Evolutionary conservation across 2,113 vertebrate species (phyloP), one percentile per base, ranked within the genome.

Genomic region (Triplophysa tibetana): DNA sequence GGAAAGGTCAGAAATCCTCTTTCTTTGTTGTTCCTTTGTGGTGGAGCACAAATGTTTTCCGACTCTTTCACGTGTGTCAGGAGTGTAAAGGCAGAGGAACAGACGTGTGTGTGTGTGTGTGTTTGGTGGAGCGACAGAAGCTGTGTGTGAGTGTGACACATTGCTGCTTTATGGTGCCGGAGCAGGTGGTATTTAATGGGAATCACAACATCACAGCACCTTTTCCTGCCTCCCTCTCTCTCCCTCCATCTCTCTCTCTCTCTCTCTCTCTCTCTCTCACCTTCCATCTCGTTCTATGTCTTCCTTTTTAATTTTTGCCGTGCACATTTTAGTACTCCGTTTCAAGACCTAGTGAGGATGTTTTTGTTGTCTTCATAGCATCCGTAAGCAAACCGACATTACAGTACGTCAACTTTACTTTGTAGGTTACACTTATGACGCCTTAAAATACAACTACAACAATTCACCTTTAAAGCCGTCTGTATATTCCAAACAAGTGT

Each of bases 171-270:
- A 84, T 82, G 65, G 81, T 73, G 77, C 84, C 41, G 68, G 77
- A 85, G 82, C 85, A 88, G 83, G 83, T 86, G 85, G 83, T 70
- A 64, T 85, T 86, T 87, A 85, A 87, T 84, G 82, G 81, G 70
- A 80, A 76, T 83, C 83, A 82, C 73, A 83, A 81, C 77, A 85
- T 83, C 75, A 60, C 24, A 68, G 72, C 50, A 13, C 70, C 41
- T 67, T 63, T 17, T 69, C 41, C 56, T 61, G 24, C 61, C n/a
- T 41, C 21, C 38, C 48, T 61, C 3, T 67, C 13, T 80, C 23
- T 8, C 38, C 48, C 60, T 11, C 21, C 62, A n/a, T 61, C 19
- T 52, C 17, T 77, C 6, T 52, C 26, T 45, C 10, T 62, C 26
- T 45, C 52, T 61, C 19, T 50, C 17, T 77, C 6, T 62, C 26